These are phyloP conservation scores for Propsilocerus akamusi DNA, from an alignment of 1,140 invertebrate genomes.

Conservation along the genomic window DNA sequence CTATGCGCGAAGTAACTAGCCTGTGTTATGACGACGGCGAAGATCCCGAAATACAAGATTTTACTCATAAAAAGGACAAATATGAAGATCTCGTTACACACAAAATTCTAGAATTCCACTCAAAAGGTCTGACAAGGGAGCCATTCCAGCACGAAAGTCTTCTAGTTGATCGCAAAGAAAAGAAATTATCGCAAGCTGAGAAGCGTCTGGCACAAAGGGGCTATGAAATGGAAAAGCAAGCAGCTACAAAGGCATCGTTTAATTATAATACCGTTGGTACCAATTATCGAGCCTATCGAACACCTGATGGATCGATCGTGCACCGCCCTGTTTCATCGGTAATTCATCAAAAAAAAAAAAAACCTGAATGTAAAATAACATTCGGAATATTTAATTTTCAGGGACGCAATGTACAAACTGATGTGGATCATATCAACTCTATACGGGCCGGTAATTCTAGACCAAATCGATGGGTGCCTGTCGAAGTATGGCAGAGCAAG, in stretches of 20 bases:
- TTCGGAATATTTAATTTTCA: conserved; percentile 11
- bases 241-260: conserved; percentile 36
- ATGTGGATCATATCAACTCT: conserved; percentile 25
- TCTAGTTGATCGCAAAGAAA: conserved; percentile 87
- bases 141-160: conserved; percentile 96
- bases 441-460: conserved; percentile 26
- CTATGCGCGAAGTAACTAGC: conserved; percentile 85
- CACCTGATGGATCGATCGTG: conserved; percentile 33
- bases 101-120: conserved; percentile 43
- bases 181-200: conserved; percentile 86
- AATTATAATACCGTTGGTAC: conserved; percentile 13
- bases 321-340: conserved; percentile 33
- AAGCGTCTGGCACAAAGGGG: conserved; percentile 82
- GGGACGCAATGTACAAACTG: conserved; percentile 17
- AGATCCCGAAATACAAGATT: conserved; percentile 53
- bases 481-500: conserved; percentile 74
- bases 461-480: conserved; percentile 56
- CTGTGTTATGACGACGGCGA: conserved; percentile 86
- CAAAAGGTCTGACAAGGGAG: conserved; percentile 57
- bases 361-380: conserved; percentile 9
- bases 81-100: conserved; percentile 70
- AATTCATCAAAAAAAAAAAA: conserved; percentile 10
- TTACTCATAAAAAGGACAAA: conserved; percentile 44
- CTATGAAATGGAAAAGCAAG: conserved; percentile 87
- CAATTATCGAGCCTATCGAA: conserved; percentile 31